Evolutionary conservation across 2,797 vertebrate genomes (phyloP).

Genomic region (Staurois parvus): DNA sequence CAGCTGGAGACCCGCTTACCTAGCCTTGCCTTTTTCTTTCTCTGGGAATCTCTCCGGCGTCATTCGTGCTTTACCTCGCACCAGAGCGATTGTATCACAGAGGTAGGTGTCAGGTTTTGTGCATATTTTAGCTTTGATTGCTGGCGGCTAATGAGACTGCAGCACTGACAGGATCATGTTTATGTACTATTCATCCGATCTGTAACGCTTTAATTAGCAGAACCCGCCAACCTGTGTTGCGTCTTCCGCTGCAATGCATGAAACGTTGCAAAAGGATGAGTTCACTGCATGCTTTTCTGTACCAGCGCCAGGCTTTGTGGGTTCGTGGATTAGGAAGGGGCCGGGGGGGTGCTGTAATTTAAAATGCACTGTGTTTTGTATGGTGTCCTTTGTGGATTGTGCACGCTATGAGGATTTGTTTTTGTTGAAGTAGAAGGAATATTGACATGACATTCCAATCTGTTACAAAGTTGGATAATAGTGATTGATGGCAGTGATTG

Average conservation of each 20-base stretch:
- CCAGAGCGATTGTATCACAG: not conserved
- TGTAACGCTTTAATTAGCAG: conserved; percentile 3
- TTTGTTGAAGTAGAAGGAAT: too few species aligned
- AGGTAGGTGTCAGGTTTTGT: not conserved
- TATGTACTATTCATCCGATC: not conserved
- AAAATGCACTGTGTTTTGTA: too few species aligned
- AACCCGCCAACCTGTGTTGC: not conserved
- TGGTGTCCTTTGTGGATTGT: too few species aligned
- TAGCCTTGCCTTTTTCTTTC: not conserved
- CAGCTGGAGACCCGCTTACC: conserved; percentile 6
- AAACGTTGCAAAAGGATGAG: too few species aligned
- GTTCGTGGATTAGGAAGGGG: too few species aligned
- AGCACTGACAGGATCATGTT: not conserved
- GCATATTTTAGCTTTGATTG: not conserved
- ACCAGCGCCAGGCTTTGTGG: not conserved
- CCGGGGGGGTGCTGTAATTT: too few species aligned
- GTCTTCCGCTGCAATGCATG: not conserved
- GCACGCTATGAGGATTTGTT: too few species aligned
- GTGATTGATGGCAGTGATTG: too few species aligned
- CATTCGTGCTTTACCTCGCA: not conserved
- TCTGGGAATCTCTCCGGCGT: not conserved
- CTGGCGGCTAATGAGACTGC: not conserved
- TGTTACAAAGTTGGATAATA: too few species aligned
- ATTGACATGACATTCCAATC: too few species aligned
- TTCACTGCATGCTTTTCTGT: too few species aligned